Conservation (phyloP, 1,140 invertebrate genomes). For the Phenacoccus solenopsis region DNA sequence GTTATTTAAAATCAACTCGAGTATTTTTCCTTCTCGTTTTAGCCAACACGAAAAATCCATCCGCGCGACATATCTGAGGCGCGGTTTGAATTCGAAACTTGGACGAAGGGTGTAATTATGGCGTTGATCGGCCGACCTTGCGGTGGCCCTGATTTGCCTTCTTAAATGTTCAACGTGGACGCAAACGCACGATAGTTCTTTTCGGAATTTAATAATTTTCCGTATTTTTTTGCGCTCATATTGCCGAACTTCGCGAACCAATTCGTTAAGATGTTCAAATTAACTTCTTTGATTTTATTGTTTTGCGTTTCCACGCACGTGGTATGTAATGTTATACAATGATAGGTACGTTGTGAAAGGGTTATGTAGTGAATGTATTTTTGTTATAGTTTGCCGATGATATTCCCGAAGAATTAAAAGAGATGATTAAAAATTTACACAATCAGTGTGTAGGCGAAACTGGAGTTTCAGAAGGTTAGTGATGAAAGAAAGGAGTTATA, state of each 20-base stretch:
- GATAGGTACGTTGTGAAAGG: not conserved
- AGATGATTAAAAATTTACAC: slow-evolving; percentile 3
- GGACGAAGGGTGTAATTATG: too few relatives aligned
- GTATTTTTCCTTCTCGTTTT: too few relatives aligned
- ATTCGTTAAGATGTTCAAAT: not conserved
- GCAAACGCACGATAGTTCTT: not conserved
- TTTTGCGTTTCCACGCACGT: not conserved
- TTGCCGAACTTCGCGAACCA: too few relatives aligned
- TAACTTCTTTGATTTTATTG: not conserved
- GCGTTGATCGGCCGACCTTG: too few relatives aligned
- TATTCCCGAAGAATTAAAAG: not conserved
- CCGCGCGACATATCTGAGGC: too few relatives aligned
- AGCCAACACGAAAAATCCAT: too few relatives aligned
- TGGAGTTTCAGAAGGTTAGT: not conserved
- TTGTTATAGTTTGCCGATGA: not conserved
- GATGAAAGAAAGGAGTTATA: not conserved
- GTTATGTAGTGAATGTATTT: not conserved
- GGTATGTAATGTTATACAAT: not conserved
- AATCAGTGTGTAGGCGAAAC: not conserved
- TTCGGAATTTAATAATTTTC: not conserved
- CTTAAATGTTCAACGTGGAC: not conserved
- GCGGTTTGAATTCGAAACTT: too few relatives aligned
- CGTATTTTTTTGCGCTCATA: not conserved
- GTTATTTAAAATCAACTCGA: too few relatives aligned
- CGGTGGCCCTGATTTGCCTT: not conserved